Conservation (phyloP, 2,797 vertebrate species). For the Psittacula derbiana region DNA sequence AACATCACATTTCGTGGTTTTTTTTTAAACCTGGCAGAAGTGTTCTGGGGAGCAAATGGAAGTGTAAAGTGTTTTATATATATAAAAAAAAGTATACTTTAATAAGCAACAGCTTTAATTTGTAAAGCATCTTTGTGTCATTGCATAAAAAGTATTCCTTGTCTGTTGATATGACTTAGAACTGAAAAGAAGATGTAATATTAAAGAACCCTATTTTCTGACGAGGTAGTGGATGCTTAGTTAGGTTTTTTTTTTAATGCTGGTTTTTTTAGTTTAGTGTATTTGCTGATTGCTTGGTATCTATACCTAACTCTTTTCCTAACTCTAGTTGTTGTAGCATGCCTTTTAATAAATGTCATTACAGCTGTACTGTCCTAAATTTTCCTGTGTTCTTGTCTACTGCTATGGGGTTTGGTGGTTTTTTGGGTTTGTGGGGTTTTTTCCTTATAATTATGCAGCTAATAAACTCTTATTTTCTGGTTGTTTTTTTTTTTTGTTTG, state of each 20-base stretch:
- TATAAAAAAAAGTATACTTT: constrained; percentile 76
- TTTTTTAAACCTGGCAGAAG: constrained; percentile 72
- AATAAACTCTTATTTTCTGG: constrained; percentile 25
- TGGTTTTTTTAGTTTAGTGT: constrained; percentile 72
- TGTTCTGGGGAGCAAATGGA: constrained; percentile 80
- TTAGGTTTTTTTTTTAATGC: constrained; percentile 79
- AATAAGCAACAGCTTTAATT: constrained; percentile 84
- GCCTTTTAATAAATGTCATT: constrained; percentile 87
- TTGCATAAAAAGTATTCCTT: constrained; percentile 77
- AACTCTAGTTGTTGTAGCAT: constrained; percentile 83
- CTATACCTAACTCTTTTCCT: constrained; percentile 77
- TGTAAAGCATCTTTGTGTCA: constrained; percentile 80
- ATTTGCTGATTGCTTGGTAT: constrained; percentile 76
- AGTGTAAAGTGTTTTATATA: constrained; percentile 80
- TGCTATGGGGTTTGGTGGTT: background rate
- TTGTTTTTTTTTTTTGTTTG: background rate
- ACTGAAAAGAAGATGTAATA: constrained; percentile 84
- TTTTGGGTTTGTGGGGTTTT: constrained; percentile 33
- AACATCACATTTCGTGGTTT: constrained; percentile 19
- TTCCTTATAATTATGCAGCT: constrained; percentile 57
- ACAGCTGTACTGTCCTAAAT: constrained; percentile 77
- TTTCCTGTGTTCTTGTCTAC: constrained; percentile 80
- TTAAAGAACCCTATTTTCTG: constrained; percentile 87
- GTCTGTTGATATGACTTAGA: constrained; percentile 78
- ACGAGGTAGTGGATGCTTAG: constrained; percentile 81